Base-by-base conservation (phyloP, 2,797 vertebrate genomes). In the Coccyzus lansbergi region DNA sequence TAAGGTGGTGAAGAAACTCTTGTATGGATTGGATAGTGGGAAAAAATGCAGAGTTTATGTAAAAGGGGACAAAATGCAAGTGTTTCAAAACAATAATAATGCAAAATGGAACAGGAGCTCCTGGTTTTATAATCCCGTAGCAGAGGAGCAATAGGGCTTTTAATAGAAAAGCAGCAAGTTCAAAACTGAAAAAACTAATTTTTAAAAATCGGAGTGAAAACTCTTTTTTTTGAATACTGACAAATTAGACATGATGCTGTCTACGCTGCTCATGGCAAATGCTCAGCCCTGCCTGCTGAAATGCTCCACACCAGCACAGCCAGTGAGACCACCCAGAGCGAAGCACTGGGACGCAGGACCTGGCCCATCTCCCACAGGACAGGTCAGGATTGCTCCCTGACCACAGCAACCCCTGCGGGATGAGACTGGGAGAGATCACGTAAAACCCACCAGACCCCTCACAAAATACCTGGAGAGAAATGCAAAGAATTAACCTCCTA, bases 121-220 rank as follows among this genome's bases (percentile, higher is more conserved):
- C 64, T 77, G 18, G 12, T 81, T 81, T 81, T 67, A 15, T 16
- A 58, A 49, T 20, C 34, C 17, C 7, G 2, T 33, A 70, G 55
- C 10, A 52, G 26, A 59, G 25, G 12, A 63, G 36, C 44, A 83
- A 48, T 0, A 4, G 5, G 10, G 13, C 28, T 83, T 81, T 74
- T 15, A 31, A 68, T 5, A 58, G 48, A 74, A 56, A 12, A 85
- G 38, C 2, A 2, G 19, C 9, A 56, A 44, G 85, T 24, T 71
- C n/a, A 44, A 64, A 80, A 36, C 21, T 15, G 63, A 52, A 78
- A 70, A 65, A 0, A 1, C 12, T 55, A 0, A 1, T 49, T 70
- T 44, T 58, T 33, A 67, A 63, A 78, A 72, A 7, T 4, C 33
- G 3, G 24, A n/a, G 19, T 21, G 33, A 63, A 67, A 56, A 48